phyloP scores from a whole-genome alignment of 2,888 invertebrate species.

The Eutolmus rufibarbis region DNA sequence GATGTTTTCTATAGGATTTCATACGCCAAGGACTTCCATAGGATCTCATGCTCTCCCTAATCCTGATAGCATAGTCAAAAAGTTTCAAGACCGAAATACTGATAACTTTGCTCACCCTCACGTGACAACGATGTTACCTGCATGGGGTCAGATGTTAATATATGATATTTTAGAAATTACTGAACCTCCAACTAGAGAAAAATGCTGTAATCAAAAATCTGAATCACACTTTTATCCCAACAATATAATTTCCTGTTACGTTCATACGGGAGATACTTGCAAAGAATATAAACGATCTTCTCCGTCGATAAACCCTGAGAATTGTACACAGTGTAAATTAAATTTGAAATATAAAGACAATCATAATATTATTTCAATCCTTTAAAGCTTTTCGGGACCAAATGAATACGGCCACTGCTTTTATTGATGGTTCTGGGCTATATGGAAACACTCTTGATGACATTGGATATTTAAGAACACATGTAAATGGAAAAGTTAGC shows the following conservation, averaged over 20 bases:
- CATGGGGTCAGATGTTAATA: conserved; percentile 80
- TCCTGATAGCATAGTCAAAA: conserved; percentile 68
- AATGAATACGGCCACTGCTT: conserved; percentile 84
- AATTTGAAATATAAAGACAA: not conserved
- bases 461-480: conserved; percentile 73
- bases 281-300: conserved; percentile 76
- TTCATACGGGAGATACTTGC: conserved; percentile 64
- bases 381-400: conserved; percentile 68
- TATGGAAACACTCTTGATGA: conserved; percentile 81
- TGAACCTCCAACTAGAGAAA: conserved; percentile 67
- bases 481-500: conserved; percentile 75
- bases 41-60: conserved; percentile 70
- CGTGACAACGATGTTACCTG: conserved; percentile 78
- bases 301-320: conserved; percentile 70
- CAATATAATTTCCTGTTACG: conserved; percentile 65
- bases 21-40: conserved; percentile 63
- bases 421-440: conserved; percentile 82
- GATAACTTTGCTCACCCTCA: conserved; percentile 70
- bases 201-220: conserved; percentile 60
- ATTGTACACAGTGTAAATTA: conserved; percentile 70
- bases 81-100: conserved; percentile 67
- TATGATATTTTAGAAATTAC: conserved; percentile 76
- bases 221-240: not conserved
- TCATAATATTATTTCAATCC: not conserved
- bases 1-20: conserved; percentile 49